Evolutionary conservation across 2,888 invertebrate species (phyloP).

Genomic region (Amphipoea lucens): DNA sequence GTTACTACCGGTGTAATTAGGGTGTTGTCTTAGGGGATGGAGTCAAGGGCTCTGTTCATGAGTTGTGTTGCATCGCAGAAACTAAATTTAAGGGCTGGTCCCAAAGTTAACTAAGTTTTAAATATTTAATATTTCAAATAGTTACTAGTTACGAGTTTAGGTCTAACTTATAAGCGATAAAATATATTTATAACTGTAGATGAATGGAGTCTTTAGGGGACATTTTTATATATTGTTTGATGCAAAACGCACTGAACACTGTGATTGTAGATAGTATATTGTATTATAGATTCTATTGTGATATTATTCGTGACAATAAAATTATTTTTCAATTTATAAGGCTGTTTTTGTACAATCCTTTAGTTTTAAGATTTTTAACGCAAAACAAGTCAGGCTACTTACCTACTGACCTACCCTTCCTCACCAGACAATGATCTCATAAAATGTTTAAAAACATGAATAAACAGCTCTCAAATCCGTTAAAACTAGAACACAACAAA

Average conservation of each 20-base stretch:
- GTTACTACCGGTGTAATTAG: constrained; percentile 57
- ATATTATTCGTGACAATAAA: constrained; percentile 75
- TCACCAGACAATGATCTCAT: not conserved
- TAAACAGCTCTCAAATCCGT: not conserved
- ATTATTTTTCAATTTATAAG: constrained; percentile 61
- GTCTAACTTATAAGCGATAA: constrained; percentile 38
- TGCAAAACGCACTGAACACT: constrained; percentile 74
- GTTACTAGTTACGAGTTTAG: constrained; percentile 28
- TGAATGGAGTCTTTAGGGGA: constrained; percentile 50
- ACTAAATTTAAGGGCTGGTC: constrained; percentile 61
- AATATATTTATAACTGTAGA: constrained; percentile 43
- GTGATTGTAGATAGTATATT: constrained; percentile 77
- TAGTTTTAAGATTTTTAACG: not conserved
- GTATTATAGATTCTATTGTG: constrained; percentile 71
- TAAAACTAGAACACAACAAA: not conserved
- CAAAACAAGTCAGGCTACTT: not conserved
- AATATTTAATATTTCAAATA: constrained; percentile 41
- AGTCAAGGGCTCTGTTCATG: constrained; percentile 47
- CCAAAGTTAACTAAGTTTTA: constrained; percentile 48
- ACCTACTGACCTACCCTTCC: not conserved
- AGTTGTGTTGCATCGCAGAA: constrained; percentile 46
- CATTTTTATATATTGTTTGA: constrained; percentile 64
- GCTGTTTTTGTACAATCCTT: constrained; percentile 23
- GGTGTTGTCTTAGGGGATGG: constrained; percentile 40
- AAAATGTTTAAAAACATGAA: not conserved